A percentile compares a stretch with the other conserved stretches of the same genome.
These are phyloP conservation scores for Pammene fasciana DNA, from an alignment of 2,888 invertebrate genomes.

Conservation along the genomic window DNA sequence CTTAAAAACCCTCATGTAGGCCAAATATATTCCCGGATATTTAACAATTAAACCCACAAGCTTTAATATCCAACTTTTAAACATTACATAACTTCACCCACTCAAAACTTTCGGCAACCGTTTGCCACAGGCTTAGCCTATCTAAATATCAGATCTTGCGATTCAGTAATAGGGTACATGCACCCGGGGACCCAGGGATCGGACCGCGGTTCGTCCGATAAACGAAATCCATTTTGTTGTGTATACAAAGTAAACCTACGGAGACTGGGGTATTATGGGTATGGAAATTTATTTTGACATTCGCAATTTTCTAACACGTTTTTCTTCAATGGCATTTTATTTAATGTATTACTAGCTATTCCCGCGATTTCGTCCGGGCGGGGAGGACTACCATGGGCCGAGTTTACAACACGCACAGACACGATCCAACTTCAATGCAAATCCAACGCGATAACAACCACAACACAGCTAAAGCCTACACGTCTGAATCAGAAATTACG, in stretches of 20 bases:
- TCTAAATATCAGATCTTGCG: slow-evolving; percentile 32
- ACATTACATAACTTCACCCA: not conserved
- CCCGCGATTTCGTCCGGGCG: too few relatives aligned
- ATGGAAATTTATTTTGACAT: slow-evolving; percentile 15
- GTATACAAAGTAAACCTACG: slow-evolving; percentile 14
- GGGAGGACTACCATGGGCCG: too few relatives aligned
- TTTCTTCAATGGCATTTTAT: not conserved
- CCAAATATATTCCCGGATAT: too few relatives aligned
- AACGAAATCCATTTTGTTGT: slow-evolving; percentile 35
- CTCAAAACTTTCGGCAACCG: slow-evolving; percentile 3
- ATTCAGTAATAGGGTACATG: slow-evolving; percentile 36
- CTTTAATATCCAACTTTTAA: too few relatives aligned
- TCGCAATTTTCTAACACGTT: not conserved
- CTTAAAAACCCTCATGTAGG: too few relatives aligned
- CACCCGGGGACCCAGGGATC: slow-evolving; percentile 23
- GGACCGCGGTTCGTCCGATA: slow-evolving; percentile 31
- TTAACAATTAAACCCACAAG: too few relatives aligned
- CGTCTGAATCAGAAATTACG: too few relatives aligned
- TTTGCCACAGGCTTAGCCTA: slow-evolving; percentile 26
- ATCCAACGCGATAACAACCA: too few relatives aligned
- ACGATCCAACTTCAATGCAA: too few relatives aligned
- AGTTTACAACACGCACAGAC: too few relatives aligned
- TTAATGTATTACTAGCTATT: too few relatives aligned
- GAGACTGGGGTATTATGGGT: slow-evolving; percentile 1
- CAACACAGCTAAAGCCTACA: too few relatives aligned